phyloP scores from a whole-genome alignment of 2,797 vertebrate species.

The Nannoperca obscura region DNA sequence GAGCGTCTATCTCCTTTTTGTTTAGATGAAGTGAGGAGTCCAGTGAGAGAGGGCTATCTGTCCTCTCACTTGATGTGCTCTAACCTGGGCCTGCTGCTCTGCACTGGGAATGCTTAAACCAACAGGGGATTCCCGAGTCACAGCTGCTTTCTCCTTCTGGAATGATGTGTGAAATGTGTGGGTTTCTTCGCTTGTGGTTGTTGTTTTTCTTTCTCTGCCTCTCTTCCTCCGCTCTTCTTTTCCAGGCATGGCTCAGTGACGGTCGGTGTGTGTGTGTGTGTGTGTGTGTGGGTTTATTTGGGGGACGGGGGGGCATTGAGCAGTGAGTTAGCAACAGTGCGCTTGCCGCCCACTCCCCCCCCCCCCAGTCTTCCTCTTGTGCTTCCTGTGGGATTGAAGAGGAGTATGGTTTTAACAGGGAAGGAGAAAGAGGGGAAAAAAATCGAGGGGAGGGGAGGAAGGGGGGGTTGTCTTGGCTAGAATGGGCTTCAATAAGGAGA shows the following conservation, averaged over 20 bases:
- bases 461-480: constrained; percentile 64
- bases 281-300: too few species aligned
- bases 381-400: constrained; percentile 85
- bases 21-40: constrained; percentile 61
- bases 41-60: constrained; percentile 68
- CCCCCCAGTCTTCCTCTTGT: constrained; percentile 73
- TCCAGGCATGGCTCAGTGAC: constrained; percentile 66
- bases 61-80: constrained; percentile 47
- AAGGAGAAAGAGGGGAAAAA: constrained; percentile 55
- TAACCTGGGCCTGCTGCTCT: constrained; percentile 57
- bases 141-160: constrained; percentile 81
- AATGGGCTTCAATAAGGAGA: constrained; percentile 68
- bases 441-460: background rate
- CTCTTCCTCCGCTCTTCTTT: constrained; percentile 60
- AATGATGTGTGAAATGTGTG: constrained; percentile 84
- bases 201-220: constrained; percentile 59
- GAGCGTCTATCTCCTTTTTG: constrained; percentile 62
- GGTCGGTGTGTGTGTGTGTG: constrained; percentile 19
- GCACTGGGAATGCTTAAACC: constrained; percentile 70
- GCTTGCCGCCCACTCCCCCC: constrained; percentile 74
- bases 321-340: constrained; percentile 67
- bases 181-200: constrained; percentile 73
- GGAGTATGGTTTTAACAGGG: constrained; percentile 81
- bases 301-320: constrained; percentile 10
- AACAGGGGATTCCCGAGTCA: constrained; percentile 78